Evolutionary conservation across 2,888 invertebrate species (phyloP).

Genomic region (Chloroclystis v-ata): DNA sequence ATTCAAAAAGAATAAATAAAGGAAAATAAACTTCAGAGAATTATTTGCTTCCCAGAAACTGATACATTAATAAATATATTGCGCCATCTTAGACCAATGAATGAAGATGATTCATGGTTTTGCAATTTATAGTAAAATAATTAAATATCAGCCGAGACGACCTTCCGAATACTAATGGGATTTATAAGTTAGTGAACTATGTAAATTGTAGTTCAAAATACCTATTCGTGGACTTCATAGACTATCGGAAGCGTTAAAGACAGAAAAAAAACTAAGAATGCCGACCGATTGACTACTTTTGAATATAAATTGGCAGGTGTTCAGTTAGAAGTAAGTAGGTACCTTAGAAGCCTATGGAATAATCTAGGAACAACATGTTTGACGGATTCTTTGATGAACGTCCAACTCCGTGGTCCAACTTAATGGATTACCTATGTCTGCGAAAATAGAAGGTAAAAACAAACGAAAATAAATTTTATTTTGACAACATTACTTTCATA

Average conservation of each 20-base stretch:
- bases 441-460: no score
- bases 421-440: no score
- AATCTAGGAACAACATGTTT: no score
- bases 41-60: background rate
- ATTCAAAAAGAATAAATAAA: no score
- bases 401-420: no score
- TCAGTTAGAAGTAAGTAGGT: background rate
- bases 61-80: background rate
- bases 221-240: slow-evolving; percentile 7
- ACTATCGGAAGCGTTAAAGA: slow-evolving; percentile 15
- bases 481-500: no score
- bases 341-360: no score
- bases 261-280: slow-evolving; percentile 9
- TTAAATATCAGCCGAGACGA: slow-evolving; percentile 15
- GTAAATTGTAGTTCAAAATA: slow-evolving; percentile 24
- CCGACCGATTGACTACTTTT: background rate
- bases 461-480: no score
- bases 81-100: slow-evolving; percentile 9
- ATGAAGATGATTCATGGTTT: slow-evolving; percentile 24
- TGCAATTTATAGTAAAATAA: slow-evolving; percentile 25
- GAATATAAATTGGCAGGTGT: slow-evolving; percentile 1
- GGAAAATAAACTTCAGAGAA: background rate
- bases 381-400: no score
- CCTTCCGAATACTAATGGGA: slow-evolving; percentile 25
- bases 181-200: slow-evolving; percentile 31